Base-by-base conservation (phyloP, 2,888 invertebrate genomes). In the Pteria penguin region DNA sequence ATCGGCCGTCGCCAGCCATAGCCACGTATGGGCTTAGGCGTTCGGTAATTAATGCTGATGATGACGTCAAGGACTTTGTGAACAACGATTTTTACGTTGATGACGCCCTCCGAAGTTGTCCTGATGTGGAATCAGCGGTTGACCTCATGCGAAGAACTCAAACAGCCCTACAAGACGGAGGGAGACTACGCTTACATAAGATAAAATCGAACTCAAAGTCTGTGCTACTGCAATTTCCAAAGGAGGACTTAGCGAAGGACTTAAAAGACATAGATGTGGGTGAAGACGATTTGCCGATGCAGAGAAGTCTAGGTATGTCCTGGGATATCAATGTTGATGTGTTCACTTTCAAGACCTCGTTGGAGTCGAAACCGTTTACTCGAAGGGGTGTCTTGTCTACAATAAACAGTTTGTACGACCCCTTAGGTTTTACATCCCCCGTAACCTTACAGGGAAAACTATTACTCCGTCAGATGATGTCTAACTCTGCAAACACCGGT, bases 61-160 rank as follows among this genome's bases (percentile, higher is more conserved):
- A 31, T 11, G 77, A 71, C 26, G 76, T 68, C 14, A 67, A 62
- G 31, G 27, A 71, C 4, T 80, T 82, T 27, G 29, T 82, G 2
- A 14, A 29, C 0, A 22, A 69, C 4, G 66, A 82, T 55, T 36
- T 81, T 55, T 82, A 81, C 52, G 81, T 82, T 3, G 82, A 82
- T 60, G 82, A 82, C 62, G 80, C 79, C 1, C 26, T 83, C 3
- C 60, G 58, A 11, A 75, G 76, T 4, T 57, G 69, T 24, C 27
- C 72, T 0, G 60, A 67, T 14, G 27, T 8, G 1, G 57, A 62
- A 2, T n/a, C 61, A 62, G 68, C 72, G 1, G 27, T 76, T 4
- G 26, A 58, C n/a, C n/a, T 80, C 4, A 26, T 80, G 54, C 45
- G 54, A 32, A 61, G 69, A 36, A 76, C 75, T 26, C 67, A 65